Base-by-base conservation (phyloP, 2,888 invertebrate genomes). In the Anaspis maculata region DNA sequence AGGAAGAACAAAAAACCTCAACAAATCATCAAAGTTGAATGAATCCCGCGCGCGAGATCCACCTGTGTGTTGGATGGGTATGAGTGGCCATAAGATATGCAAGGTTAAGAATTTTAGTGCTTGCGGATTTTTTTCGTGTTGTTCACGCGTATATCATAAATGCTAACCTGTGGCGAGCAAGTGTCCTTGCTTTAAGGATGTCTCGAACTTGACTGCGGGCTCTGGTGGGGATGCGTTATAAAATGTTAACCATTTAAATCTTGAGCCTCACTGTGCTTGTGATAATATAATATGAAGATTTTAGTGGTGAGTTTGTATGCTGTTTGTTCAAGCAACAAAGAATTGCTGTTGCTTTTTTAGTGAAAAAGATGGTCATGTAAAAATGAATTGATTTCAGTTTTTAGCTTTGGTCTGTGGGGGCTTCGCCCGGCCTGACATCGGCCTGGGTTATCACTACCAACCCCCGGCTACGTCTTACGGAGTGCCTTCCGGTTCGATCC, bases 401-500 rank as follows among this genome's bases (percentile, higher is more conserved):
- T 32, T 5, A 25, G 6, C 40, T 72, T 73, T 57, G 71, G 72
- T 60, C 69, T 68, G 25, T n/a, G 7, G n/a, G 29, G 25, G 7
- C 16, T 13, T 15, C n/a, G 19, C 23, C 24, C 27, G 2, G 29
- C 27, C 9, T 10, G 27, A 11, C 21, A 16, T 16, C 5, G 44
- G 43, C 11, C 39, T 42, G 22, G 27, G 32, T 15, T 67, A 70
- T 49, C 56, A 66, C 4, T 70, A 70, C 54, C 62, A 66, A 37
- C 59, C 59, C 11, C 70, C 70, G 3, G 52, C 65, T 1, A 66
- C 67, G 2, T 64, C 68, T 2, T 71, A 68, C 38, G 69, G 67
- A 25, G 46, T 60, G 7, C 69, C 70, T 1, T 57, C 63, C 26
- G 44, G 41, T 6, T 48, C 51, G 4, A 30, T 48, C 21, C 27